Evolutionary conservation across 2,888 invertebrate species (phyloP), one percentile per base, ranked within the genome.

Genomic region (Trachelus troglodyta): DNA sequence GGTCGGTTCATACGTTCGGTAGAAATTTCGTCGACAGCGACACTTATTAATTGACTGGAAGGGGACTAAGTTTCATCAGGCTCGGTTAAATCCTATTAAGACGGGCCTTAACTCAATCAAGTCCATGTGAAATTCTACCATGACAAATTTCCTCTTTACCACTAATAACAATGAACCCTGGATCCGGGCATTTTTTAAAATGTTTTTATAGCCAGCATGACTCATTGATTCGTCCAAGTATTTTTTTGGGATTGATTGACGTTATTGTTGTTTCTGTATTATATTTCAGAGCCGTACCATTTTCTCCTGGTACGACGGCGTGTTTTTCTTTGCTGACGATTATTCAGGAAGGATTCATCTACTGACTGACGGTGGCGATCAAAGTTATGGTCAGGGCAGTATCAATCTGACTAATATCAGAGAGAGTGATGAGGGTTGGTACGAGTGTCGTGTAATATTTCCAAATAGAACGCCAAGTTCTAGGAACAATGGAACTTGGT

Each of bases 401-500:
- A 94, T 97, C 86, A 97, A 98, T 93, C 93, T 98, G 83, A 97
- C 96, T 78, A 95, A 96, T 84, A 97, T 98, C 86, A 94, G 96
- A 82, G 97, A 97, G 92, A 94, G 96, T 76, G 98, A 98, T 92
- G 95, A 96, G 88, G 98, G 98, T 84, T 96, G 97, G 94, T 98
- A 97, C 92, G 96, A 97, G 92, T 98, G 98, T 92, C 95, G 94
- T 89, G 95, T 98, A 82, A 94, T 95, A 88, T 98, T 97, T 91
- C 96, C 98, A 81, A 97, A 97, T 92, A 94, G 97, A 86, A 94
- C 96, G 77, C 97, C 97, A n/a, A 96, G 95, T 83, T 94, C 95
- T 37, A 94, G 96, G 83, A 96, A 96, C 90, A 98, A 98, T 92
- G 98, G 98, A 83, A 97, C 98, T 34, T 97, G 96, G 95, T 97